Evolutionary conservation across 2,797 vertebrate genomes (phyloP).

Genomic region (Gymnothorax reevesii): DNA sequence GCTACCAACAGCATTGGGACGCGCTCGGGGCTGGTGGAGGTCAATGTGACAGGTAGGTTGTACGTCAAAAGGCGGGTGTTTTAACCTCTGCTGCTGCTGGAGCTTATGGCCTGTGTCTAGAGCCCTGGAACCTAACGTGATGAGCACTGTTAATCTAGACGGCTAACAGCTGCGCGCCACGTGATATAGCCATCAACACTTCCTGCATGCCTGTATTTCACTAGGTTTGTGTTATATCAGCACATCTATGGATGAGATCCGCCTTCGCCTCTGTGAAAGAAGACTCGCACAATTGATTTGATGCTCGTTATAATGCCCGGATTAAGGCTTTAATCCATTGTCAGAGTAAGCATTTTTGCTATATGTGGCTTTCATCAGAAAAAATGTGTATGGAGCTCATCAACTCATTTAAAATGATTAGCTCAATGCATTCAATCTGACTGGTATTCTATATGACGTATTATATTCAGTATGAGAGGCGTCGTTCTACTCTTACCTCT

Average conservation of each 20-base stretch:
- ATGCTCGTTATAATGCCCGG: too few relatives aligned
- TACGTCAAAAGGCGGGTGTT: background rate
- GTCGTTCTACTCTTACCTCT: too few relatives aligned
- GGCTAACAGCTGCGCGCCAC: background rate
- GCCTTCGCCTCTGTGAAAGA: too few relatives aligned
- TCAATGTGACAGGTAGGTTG: slow-evolving; percentile 89
- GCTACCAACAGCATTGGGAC: slow-evolving; percentile 93
- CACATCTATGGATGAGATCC: background rate
- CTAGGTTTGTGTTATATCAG: background rate
- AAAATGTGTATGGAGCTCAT: too few relatives aligned
- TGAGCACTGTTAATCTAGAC: background rate
- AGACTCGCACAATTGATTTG: too few relatives aligned
- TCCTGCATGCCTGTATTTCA: background rate
- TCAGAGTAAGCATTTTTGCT: too few relatives aligned
- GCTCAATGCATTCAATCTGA: too few relatives aligned
- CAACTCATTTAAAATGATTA: too few relatives aligned
- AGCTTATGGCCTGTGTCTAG: slow-evolving; percentile 1
- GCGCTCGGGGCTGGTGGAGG: slow-evolving; percentile 83
- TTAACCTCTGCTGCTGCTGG: background rate
- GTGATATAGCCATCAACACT: background rate
- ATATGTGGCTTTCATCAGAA: too few relatives aligned
- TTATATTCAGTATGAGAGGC: too few relatives aligned
- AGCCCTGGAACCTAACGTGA: background rate
- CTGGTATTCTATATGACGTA: too few relatives aligned
- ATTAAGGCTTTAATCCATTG: too few relatives aligned